Conservation (phyloP, 2,888 invertebrate species). For the Phalera bucephala region DNA sequence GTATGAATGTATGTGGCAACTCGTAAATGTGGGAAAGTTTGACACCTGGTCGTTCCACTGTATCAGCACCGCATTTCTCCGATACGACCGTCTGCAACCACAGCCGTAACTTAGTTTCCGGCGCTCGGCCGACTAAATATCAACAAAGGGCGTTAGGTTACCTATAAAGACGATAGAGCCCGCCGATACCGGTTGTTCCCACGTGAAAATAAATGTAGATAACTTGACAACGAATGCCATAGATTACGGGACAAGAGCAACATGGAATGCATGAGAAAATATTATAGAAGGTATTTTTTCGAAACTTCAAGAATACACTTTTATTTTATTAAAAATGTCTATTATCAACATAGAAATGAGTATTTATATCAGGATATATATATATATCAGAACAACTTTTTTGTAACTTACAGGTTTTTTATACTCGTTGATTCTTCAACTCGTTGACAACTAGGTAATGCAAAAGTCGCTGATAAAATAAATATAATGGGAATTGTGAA, state of each 20-base stretch:
- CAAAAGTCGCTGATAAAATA: constrained; percentile 9
- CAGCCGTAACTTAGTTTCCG: constrained; percentile 37
- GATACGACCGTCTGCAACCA: constrained; percentile 23
- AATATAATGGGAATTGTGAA: constrained; percentile 4
- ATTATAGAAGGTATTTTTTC: too few species aligned
- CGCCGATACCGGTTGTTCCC: constrained; percentile 35
- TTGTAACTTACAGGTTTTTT: constrained; percentile 28
- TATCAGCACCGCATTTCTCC: constrained; percentile 32
- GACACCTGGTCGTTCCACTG: constrained; percentile 22
- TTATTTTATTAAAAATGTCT: too few species aligned
- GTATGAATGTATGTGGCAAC: too few species aligned
- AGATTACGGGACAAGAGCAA: not conserved
- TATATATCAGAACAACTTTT: too few species aligned
- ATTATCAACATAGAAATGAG: too few species aligned
- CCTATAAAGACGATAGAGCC: constrained; percentile 33
- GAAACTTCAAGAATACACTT: too few species aligned
- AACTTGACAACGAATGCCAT: constrained; percentile 1
- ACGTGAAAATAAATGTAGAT: constrained; percentile 36
- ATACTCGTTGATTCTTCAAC: too few species aligned
- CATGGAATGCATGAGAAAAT: too few species aligned
- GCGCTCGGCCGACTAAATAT: constrained; percentile 40
- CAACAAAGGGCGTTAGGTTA: constrained; percentile 39
- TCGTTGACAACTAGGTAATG: constrained; percentile 15
- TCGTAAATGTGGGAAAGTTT: constrained; percentile 33
- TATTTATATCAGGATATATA: too few species aligned